Evolutionary conservation across 2,888 invertebrate species (phyloP), one percentile per base, ranked within the genome.

Genomic region (Ethmia dodecea): DNA sequence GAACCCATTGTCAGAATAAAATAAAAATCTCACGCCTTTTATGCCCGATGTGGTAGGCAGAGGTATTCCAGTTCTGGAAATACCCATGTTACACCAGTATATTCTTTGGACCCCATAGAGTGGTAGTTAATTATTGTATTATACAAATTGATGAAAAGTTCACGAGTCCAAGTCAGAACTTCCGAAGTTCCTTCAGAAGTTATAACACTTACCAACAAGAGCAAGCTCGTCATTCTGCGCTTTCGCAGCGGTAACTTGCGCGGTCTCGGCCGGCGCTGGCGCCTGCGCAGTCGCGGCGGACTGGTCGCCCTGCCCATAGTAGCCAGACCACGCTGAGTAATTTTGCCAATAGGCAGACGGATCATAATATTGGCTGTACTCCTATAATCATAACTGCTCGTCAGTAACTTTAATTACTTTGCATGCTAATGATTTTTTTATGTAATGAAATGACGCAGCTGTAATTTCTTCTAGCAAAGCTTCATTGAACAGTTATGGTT

Each of bases 291-390:
- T 55, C 3, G 79, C 73, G 29, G 75, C 87, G 28, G 60, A 62
- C 59, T 88, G 89, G 41, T 91, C 91, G 50, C 91, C 90, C 71
- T 91, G 90, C 55, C 91, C 91, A 58, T 92, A 92, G 72, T 92
- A 92, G 11, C 91, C 91, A 62, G 92, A 89, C 95, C 95, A 95
- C 38, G 89, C 89, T 51, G 92, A 92, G 68, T 95, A 95, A 69
- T 94, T 94, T 67, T 94, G 94, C 95, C 95, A 95, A 73, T 95
- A 95, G 28, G 92, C 90, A 29, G 93, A 90, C 15, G 94, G 93
- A 77, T 94, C 94, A 72, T 94, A 94, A 76, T 94, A 94, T 72
- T 94, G 90, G 64, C 90, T 89, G 86, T 93, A 89, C 74, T 93
- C 89, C 71, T 89, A 65, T 51, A 81, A 79, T 59, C 45, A 67